These are phyloP conservation scores for Sminthurides aquaticus DNA, from an alignment of 2,888 invertebrate genomes.

Conservation along the genomic window DNA sequence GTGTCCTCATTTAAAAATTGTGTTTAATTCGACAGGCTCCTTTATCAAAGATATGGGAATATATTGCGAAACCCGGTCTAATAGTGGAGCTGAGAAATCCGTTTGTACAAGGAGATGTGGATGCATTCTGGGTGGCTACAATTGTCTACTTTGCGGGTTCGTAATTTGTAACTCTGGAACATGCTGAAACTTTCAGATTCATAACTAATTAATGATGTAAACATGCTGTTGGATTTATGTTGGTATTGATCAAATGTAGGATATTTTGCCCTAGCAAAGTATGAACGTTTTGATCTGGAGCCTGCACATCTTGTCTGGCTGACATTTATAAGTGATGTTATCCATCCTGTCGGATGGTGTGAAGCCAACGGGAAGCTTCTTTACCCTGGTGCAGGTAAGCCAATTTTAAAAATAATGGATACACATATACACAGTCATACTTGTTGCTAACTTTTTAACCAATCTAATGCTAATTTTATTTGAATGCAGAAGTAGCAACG, in stretches of 20 bases:
- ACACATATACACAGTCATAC: background rate
- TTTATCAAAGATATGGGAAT: slow-evolving; percentile 7
- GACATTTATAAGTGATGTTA: slow-evolving; percentile 10
- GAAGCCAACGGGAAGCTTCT: slow-evolving; percentile 8
- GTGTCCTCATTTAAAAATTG: too few relatives aligned
- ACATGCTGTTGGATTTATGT: too few relatives aligned
- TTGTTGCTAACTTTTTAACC: slow-evolving; percentile 1
- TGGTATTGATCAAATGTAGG: too few relatives aligned
- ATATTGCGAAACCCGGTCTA: background rate
- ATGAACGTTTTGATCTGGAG: slow-evolving; percentile 8
- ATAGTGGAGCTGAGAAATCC: slow-evolving; percentile 16
- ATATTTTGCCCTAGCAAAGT: slow-evolving; percentile 14
- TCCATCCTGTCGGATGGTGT: slow-evolving; percentile 10
- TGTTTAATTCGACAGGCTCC: slow-evolving; percentile 8
- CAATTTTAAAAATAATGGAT: too few relatives aligned
- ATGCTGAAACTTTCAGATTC: background rate
- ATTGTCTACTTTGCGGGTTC: slow-evolving; percentile 14
- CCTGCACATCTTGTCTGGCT: slow-evolving; percentile 11
- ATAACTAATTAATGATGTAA: too few relatives aligned
- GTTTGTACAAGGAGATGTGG: background rate
- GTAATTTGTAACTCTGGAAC: background rate
- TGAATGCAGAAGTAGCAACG: slow-evolving; percentile 4
- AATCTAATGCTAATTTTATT: background rate
- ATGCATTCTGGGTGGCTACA: slow-evolving; percentile 13
- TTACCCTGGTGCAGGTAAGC: slow-evolving; percentile 14